Base-by-base conservation (phyloP, 1,140 invertebrate species). In the Aradophagus sp. region DNA sequence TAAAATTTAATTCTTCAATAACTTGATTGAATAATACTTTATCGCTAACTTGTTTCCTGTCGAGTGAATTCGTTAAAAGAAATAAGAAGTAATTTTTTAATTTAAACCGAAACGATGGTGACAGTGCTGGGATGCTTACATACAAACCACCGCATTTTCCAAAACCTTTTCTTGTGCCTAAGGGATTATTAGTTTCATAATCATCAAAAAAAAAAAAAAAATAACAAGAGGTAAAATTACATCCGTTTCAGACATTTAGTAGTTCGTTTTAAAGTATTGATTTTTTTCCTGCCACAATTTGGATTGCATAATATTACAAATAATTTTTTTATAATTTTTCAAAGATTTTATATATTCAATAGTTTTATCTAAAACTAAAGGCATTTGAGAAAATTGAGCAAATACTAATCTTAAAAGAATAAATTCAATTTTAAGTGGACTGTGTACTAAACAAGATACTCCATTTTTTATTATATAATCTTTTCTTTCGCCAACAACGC, bases 61-160 rank as follows among this genome's bases (percentile, higher is more conserved):
- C 35, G 0, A 29, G 11, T 19, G 11, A n/a, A 27, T 31, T 55
- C 7, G 48, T 23, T 14, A 69, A 26, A 11, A 41, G 42, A 23
- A 44, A 35, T 0, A 61, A 5, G 23, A 68, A 61, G 13, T 53
- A 48, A 61, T 68, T 68, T 55, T 68, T 55, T 14, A 68, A 61
- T 41, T 52, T 26, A 12, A 47, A 59, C 0, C 8, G 2, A 36
- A 36, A 55, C 11, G 23, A 8, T 2, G 23, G 13, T n/a, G 65
- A 48, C 31, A 68, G 17, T 13, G 19, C 19, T 6, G 32, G 35
- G 14, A 68, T 16, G 12, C 16, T 39, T 3, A 19, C 26, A 23
- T 68, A 68, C 0, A 39, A 1, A 2, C 34, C 65, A 7, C 48
- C 34, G 15, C 29, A 17, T 61, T 68, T 68, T 20, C 26, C 42